A percentile compares a stretch with the other conserved stretches of the same genome.
Evolutionary conservation across 1,140 invertebrate species (phyloP).

Genomic region (Stratiolaelaps scimitus): DNA sequence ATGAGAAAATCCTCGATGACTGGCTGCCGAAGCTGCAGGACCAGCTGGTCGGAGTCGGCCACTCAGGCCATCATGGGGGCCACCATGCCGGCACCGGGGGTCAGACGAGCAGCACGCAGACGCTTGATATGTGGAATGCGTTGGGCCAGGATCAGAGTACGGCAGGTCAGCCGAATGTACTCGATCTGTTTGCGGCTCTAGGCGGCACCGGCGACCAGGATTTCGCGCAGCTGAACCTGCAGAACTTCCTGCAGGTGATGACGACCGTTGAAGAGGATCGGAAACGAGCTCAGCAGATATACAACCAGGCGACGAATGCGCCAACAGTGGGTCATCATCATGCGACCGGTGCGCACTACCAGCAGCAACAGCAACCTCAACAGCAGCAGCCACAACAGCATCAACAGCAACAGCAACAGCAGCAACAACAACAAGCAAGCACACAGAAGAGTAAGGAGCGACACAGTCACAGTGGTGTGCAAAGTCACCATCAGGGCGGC

Average conservation of each 20-base stretch:
- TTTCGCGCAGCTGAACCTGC: not conserved
- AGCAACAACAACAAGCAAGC: too few species aligned
- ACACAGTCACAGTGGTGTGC: too few species aligned
- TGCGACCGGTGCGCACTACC: too few species aligned
- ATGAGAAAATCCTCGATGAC: conserved; percentile 25
- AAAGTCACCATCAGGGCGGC: too few species aligned
- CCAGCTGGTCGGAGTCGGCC: not conserved
- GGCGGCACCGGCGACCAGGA: conserved; percentile 2
- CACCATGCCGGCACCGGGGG: too few species aligned
- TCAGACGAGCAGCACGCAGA: not conserved
- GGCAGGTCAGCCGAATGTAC: not conserved
- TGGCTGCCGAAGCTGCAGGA: conserved; percentile 20
- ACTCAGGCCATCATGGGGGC: not conserved
- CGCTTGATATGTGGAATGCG: conserved; percentile 23
- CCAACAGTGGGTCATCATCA: too few species aligned
- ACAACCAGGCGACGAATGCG: conserved; percentile 7
- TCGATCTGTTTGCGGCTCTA: conserved; percentile 5
- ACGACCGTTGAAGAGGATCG: conserved; percentile 7
- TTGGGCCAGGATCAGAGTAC: conserved; percentile 18
- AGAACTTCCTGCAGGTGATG: conserved; percentile 17
- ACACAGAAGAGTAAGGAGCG: too few species aligned
- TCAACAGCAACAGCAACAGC: too few species aligned
- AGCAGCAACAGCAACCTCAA: too few species aligned
- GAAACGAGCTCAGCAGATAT: conserved; percentile 20
- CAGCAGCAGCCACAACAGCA: too few species aligned